A percentile compares a stretch with the other conserved stretches of the same genome.
Evolutionary conservation across 2,797 vertebrate species (phyloP).

Genomic region (Enteromius treurensis): DNA sequence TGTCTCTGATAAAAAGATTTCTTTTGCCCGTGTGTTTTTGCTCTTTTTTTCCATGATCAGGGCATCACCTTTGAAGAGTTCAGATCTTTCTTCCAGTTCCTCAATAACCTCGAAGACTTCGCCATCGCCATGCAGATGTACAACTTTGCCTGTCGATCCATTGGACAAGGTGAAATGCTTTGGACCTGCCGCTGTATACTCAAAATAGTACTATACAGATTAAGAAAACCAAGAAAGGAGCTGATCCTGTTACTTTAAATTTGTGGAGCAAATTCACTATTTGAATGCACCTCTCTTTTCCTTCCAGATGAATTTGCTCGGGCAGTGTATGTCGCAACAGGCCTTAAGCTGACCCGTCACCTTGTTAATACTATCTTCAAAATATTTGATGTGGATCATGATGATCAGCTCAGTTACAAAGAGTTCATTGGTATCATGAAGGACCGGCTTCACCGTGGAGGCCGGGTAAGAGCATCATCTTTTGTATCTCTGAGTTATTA

Average conservation of each 20-base stretch:
- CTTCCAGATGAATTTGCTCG: constrained; percentile 94
- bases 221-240: background rate
- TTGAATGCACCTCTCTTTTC: background rate
- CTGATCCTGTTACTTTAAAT: background rate
- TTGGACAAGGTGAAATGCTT: constrained; percentile 87
- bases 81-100: constrained; percentile 97
- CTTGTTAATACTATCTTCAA: constrained; percentile 97
- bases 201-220: background rate
- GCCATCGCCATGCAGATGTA: constrained; percentile 99
- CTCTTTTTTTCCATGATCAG: constrained; percentile 72
- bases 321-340: constrained; percentile 96
- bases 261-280: background rate
- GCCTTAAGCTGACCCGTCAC: constrained; percentile 94
- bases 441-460: constrained; percentile 93
- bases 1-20: constrained; percentile 46
- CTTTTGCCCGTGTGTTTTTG: constrained; percentile 56
- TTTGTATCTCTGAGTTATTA: background rate
- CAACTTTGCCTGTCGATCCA: constrained; percentile 95
- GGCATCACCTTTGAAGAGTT: constrained; percentile 99
- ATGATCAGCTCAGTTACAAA: constrained; percentile 96
- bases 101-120: constrained; percentile 99
- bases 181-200: background rate
- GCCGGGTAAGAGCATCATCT: constrained; percentile 82
- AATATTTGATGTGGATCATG: constrained; percentile 98
- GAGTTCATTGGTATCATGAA: constrained; percentile 99